A percentile compares a stretch with the other conserved stretches of the same genome.
phyloP scores from a whole-genome alignment of 2,888 invertebrate genomes.

The Pherbina coryleti region DNA sequence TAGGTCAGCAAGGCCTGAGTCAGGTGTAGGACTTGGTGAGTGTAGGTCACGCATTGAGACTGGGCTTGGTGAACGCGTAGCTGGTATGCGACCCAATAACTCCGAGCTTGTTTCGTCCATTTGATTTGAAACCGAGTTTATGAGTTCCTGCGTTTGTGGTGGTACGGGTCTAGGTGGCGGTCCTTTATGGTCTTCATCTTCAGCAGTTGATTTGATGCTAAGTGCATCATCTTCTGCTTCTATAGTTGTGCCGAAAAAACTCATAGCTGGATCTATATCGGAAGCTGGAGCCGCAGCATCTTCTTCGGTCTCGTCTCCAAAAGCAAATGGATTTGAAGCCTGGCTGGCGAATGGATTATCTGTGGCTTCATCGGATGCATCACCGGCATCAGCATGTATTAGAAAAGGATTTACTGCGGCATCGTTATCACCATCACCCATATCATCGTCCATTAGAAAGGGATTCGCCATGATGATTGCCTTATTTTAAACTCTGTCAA shows the following conservation, averaged over 20 bases:
- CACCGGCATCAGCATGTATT: conserved; percentile 68
- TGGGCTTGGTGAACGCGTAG: conserved; percentile 88
- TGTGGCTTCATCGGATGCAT: conserved; percentile 64
- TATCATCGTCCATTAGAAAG: conserved; percentile 82
- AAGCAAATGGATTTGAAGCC: conserved; percentile 79
- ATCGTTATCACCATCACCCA: conserved; percentile 70
- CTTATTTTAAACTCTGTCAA: conserved; percentile 31
- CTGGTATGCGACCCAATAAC: conserved; percentile 84
- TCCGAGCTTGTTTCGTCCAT: conserved; percentile 90
- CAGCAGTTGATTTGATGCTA: conserved; percentile 62
- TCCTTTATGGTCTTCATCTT: conserved; percentile 59
- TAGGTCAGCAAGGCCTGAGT: conserved; percentile 75
- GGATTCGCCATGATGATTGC: conserved; percentile 81
- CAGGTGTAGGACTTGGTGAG: conserved; percentile 87
- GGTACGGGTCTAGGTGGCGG: conserved; percentile 73
- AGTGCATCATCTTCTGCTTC: conserved; percentile 67
- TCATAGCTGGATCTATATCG: conserved; percentile 68
- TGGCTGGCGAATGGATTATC: conserved; percentile 78
- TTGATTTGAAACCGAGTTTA: conserved; percentile 87
- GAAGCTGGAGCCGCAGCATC: conserved; percentile 44
- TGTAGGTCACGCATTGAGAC: conserved; percentile 85
- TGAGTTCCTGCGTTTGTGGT: conserved; percentile 86
- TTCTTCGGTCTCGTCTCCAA: conserved; percentile 69
- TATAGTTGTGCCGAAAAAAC: conserved; percentile 70
- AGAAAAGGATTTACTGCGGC: conserved; percentile 78